Evolutionary conservation across 2,888 invertebrate genomes (phyloP), one percentile per base, ranked within the genome.

Genomic region (Meta bourneti): DNA sequence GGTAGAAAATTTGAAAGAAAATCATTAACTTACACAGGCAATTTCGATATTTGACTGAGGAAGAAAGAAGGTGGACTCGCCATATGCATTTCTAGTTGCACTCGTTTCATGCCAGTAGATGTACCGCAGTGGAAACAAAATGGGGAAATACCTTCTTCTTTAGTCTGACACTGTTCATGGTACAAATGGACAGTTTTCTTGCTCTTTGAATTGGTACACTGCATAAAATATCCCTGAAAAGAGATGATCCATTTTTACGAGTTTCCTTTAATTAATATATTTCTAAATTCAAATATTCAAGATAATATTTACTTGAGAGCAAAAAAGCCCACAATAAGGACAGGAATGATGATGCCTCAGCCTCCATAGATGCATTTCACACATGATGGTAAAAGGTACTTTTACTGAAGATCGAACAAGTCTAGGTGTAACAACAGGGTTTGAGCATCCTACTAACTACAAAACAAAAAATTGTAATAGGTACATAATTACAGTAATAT

Each of bases 311-410:
- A 97, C 97, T 96, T 98, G 98, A 7, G 98, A 97, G 94, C 98
- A 98, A 95, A 98, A 98, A 84, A 98, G 95, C 7, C 98, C 97
- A 95, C 98, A 98, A 0, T 97, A 97, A 0, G 98, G 97, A 94
- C 98, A 98, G 95, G 98, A 98, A 95, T 98, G 97, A 95, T 98
- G 98, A 70, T 96, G 95, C 16, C 96, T 95, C 92, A 98, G 95
- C 91, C 98, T 96, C 94, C 97, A 96, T 92, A 96, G 96, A 95
- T 98, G 98, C 94, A 97, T 96, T 81, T 96, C 96, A 95, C 98
- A 98, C 49, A 97, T 95, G 20, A 97, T 96, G 94, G 97, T 96
- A 95, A 97, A 98, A 11, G 98, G 97, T 83, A 98, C 96, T 93
- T 95, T 95, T 13, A 94, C 93, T 75, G 94, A 94, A 7, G 95